phyloP scores from a whole-genome alignment of 2,888 invertebrate species.

The Eupithecia centaureata region DNA sequence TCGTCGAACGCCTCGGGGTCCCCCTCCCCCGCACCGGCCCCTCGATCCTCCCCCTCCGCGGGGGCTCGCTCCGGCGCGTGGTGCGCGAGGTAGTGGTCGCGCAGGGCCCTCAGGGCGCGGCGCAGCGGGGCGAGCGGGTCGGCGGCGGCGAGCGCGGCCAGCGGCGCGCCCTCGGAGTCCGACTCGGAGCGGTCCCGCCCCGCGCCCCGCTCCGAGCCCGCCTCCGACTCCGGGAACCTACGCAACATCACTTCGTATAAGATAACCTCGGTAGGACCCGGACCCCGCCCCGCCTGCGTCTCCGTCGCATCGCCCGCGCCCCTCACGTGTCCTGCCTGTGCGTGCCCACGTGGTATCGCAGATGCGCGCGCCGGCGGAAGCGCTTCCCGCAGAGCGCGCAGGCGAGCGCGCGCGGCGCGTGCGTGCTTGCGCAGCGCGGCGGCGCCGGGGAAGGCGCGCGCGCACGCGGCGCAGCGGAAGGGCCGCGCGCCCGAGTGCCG shows the following conservation, averaged over 20 bases:
- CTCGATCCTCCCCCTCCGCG: constrained; percentile 37
- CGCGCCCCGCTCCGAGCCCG: constrained; percentile 17
- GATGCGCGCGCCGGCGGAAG: constrained; percentile 69
- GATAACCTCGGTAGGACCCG: background rate
- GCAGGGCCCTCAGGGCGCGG: constrained; percentile 63
- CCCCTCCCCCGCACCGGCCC: background rate
- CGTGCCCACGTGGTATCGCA: constrained; percentile 66
- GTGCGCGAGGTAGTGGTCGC: constrained; percentile 58
- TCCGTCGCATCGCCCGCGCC: background rate
- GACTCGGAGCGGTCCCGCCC: constrained; percentile 14
- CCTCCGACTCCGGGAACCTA: constrained; percentile 24
- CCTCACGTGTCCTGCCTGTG: constrained; percentile 49
- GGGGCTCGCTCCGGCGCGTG: constrained; percentile 44
- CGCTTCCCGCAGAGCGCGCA: constrained; percentile 65
- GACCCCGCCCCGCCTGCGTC: background rate
- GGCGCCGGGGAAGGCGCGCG: constrained; percentile 62
- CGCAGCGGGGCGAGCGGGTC: constrained; percentile 52
- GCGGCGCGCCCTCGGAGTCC: constrained; percentile 14
- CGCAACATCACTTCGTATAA: constrained; percentile 19
- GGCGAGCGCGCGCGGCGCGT: constrained; percentile 59
- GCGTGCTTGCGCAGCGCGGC: constrained; percentile 63
- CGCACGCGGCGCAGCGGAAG: constrained; percentile 71
- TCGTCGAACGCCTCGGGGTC: constrained; percentile 64
- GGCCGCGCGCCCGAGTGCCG: constrained; percentile 78
- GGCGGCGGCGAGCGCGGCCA: constrained; percentile 15